Conservation (phyloP, 1,140 invertebrate genomes). For the Liolophura sinensis region DNA sequence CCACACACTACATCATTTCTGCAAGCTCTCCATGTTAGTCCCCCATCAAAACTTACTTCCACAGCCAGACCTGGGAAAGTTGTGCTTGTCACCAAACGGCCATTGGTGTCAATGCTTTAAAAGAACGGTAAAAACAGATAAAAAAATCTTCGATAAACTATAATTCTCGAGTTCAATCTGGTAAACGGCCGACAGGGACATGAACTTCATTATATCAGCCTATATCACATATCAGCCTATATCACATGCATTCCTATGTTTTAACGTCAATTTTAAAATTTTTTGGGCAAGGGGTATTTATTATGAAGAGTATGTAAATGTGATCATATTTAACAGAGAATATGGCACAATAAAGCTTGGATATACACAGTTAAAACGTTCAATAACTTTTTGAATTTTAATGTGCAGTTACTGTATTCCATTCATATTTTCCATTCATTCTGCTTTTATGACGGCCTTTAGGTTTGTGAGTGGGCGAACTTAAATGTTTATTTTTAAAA, state of each 20-base stretch:
- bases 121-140: background rate
- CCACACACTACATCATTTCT: background rate
- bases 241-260: background rate
- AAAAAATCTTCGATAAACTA: background rate
- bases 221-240: background rate
- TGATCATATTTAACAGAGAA: too few species aligned
- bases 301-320: too few species aligned
- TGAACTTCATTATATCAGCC: too few species aligned
- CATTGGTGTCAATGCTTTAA: background rate
- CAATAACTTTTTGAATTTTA: too few species aligned
- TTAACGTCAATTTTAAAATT: background rate
- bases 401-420: too few species aligned
- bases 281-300: too few species aligned
- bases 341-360: too few species aligned
- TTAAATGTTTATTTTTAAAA: background rate
- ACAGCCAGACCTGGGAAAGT: background rate
- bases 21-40: background rate
- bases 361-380: too few species aligned
- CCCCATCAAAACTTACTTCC: constrained; percentile 2
- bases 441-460: background rate
- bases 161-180: background rate
- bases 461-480: background rate
- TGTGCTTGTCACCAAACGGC: background rate
- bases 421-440: background rate
- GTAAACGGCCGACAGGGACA: too few species aligned